These are phyloP conservation scores for Chymomyza caudatula DNA, from an alignment of 2,888 invertebrate genomes.

Conservation along the genomic window DNA sequence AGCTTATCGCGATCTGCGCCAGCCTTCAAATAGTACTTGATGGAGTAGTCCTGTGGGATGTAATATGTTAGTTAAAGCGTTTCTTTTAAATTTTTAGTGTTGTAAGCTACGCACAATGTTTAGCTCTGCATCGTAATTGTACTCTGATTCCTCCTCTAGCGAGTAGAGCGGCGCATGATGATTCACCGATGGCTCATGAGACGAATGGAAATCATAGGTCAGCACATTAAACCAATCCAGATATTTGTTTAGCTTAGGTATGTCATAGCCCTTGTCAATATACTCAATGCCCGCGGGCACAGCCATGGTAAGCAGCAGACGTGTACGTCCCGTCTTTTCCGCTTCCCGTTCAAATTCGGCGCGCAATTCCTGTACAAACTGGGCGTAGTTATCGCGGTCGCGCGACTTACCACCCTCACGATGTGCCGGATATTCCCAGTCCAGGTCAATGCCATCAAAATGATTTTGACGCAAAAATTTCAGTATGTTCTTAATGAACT, in stretches of 20 bases:
- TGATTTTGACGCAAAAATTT: slow-evolving; percentile 94
- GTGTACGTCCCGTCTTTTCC: slow-evolving; percentile 87
- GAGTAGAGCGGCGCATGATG: slow-evolving; percentile 93
- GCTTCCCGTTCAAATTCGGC: slow-evolving; percentile 93
- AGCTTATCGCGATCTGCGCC: slow-evolving; percentile 90
- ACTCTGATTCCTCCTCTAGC: slow-evolving; percentile 87
- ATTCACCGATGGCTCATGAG: slow-evolving; percentile 93
- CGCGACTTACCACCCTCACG: slow-evolving; percentile 85
- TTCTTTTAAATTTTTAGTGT: not conserved
- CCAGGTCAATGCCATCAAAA: slow-evolving; percentile 94
- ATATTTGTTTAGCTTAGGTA: slow-evolving; percentile 91
- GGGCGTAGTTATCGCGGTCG: slow-evolving; percentile 92
- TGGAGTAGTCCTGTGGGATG: slow-evolving; percentile 85
- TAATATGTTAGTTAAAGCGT: not conserved
- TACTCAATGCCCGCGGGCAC: slow-evolving; percentile 96
- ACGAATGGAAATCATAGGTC: slow-evolving; percentile 95
- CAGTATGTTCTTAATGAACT: slow-evolving; percentile 89
- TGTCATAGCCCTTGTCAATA: slow-evolving; percentile 94
- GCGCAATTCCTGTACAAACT: slow-evolving; percentile 91
- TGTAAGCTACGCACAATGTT: slow-evolving; percentile 86
- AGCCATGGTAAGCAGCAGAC: slow-evolving; percentile 92
- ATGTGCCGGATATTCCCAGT: slow-evolving; percentile 84
- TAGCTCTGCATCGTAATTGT: slow-evolving; percentile 91
- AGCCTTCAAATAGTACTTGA: slow-evolving; percentile 87
- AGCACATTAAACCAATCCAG: slow-evolving; percentile 95